Evolutionary conservation across 2,888 invertebrate genomes (phyloP), one percentile per base, ranked within the genome.

Genomic region (Micoletzkya japonica): DNA sequence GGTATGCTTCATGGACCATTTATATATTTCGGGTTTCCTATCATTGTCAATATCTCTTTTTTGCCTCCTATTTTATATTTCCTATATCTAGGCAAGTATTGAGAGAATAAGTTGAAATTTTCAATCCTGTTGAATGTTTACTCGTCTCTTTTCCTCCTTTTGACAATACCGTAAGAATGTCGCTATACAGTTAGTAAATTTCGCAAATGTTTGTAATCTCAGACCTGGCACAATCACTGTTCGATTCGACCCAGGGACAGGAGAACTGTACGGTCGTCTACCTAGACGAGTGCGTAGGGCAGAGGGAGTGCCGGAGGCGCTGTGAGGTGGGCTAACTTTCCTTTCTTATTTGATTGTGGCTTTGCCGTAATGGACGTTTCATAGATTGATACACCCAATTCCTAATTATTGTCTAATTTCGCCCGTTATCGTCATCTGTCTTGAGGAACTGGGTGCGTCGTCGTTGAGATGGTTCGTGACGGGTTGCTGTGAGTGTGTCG

Each of bases 241-340:
- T 52, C 0, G 54, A 50, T 1, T 10, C 17, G 7, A 24, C 17
- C 24, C 44, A 20, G 10, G 10, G 44, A 0, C 14, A n/a, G 2
- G 17, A 17, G 58, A 95, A 95, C 88, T 95, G 95, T 87, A 94
- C 94, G 0, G 94, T 94, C 7, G 92, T 93, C 0, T 95, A 91
- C 87, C 91, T 93, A 90, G 91, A 92, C 39, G 91, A 93, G 84
- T 95, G 95, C 86, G 91, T 92, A 89, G 92, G 93, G 1, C 90
- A 91, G 89, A 91, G 91, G 86, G 94, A 94, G 86, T 95, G 95
- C 86, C 90, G 91, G 79, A 90, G 90, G 61, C 90, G 91, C 32
- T 95, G 95, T 85, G 89, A 89, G 64, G 74, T 74, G 20, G 37
- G 73, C 32, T 37, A 26, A 14, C 44, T 14, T 44, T 44, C 20